Percentiles rank a stretch among this genome's conserved stretches.
These are phyloP conservation scores for Paratilapia polleni DNA, from an alignment of 2,113 vertebrate genomes.

Conservation along the genomic window DNA sequence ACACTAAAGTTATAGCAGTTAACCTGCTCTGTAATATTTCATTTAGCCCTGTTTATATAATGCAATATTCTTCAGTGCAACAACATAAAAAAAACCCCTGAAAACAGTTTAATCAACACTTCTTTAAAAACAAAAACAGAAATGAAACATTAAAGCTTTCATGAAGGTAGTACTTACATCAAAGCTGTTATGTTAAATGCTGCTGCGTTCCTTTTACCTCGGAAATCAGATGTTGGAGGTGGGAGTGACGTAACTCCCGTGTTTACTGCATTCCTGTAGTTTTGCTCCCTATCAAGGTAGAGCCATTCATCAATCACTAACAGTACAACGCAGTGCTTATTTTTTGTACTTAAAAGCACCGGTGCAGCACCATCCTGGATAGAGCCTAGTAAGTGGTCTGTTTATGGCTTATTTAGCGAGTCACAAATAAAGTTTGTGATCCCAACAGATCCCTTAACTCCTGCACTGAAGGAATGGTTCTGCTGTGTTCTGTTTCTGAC, in stretches of 20 bases:
- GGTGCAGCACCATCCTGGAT: too few species aligned
- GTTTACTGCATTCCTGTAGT: too few species aligned
- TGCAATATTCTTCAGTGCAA: not conserved
- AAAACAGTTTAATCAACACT: not conserved
- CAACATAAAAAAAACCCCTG: not conserved
- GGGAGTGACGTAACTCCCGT: too few species aligned
- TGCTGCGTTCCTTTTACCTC: too few species aligned
- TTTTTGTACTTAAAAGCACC: too few species aligned
- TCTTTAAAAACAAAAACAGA: not conserved
- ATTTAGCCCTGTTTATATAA: not conserved
- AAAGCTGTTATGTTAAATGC: not conserved
- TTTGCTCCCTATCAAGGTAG: too few species aligned
- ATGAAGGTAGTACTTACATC: not conserved
- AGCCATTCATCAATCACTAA: too few species aligned
- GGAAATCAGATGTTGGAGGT: too few species aligned
- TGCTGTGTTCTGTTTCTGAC: not conserved
- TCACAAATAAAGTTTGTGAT: too few species aligned
- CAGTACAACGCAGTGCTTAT: too few species aligned
- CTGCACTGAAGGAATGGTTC: not conserved
- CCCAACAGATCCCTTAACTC: not conserved
- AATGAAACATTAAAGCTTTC: not conserved
- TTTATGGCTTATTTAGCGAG: too few species aligned
- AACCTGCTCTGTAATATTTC: not conserved
- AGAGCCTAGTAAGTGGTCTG: too few species aligned
- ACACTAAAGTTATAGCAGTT: not conserved